Evolutionary conservation across 2,888 invertebrate genomes (phyloP).

Genomic region (Parthenolecanium corni): DNA sequence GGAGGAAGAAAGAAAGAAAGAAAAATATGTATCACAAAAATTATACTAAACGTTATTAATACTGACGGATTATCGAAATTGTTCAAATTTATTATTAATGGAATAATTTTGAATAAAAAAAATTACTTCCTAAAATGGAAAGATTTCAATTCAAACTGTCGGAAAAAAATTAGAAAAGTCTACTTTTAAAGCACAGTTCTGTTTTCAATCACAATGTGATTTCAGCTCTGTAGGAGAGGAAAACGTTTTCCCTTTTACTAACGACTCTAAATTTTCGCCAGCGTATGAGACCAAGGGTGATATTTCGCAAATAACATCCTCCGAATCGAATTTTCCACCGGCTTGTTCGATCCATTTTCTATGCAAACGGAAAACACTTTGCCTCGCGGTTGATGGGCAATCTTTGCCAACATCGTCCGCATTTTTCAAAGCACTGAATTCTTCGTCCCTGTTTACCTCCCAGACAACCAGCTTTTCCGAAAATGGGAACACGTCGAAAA

Average conservation of each 20-base stretch:
- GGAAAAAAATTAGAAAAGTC: not conserved
- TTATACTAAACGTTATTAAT: no score
- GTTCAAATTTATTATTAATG: not conserved
- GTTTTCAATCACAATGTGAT: conserved; percentile 31
- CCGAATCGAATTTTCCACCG: conserved; percentile 59
- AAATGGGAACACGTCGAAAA: conserved; percentile 96
- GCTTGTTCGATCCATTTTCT: conserved; percentile 66
- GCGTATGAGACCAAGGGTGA: conserved; percentile 82
- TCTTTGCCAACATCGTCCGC: conserved; percentile 76
- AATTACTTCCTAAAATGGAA: not conserved
- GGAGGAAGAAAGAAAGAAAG: no score
- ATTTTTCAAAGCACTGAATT: conserved; percentile 96
- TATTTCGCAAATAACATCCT: conserved; percentile 67
- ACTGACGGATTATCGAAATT: not conserved
- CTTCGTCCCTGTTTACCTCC: conserved; percentile 81
- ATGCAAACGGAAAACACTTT: conserved; percentile 64
- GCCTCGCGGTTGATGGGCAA: conserved; percentile 75
- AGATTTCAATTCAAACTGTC: not conserved
- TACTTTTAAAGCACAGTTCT: not conserved
- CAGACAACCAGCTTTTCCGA: conserved; percentile 82
- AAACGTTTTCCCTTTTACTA: conserved; percentile 56
- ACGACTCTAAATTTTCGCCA: conserved; percentile 67
- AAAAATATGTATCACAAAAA: no score
- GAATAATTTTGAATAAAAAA: not conserved
- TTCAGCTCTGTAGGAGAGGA: conserved; percentile 51